Conservation (phyloP, 1,140 invertebrate genomes). For the Brachystomella parvula region DNA sequence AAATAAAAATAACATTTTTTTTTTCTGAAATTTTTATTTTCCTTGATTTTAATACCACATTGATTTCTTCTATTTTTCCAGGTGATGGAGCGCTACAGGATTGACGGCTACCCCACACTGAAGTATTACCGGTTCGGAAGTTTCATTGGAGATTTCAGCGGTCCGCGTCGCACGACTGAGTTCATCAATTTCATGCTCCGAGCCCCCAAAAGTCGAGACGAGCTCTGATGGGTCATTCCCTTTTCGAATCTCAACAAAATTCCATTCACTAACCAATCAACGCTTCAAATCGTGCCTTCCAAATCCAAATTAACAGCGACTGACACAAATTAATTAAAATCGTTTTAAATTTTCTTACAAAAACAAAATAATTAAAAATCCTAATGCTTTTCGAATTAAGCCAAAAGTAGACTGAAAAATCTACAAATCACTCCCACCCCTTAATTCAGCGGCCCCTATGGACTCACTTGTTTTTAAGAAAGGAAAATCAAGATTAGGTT, state of each 20-base stretch:
- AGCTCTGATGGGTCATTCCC: slow-evolving; percentile 23
- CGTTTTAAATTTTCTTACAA: too few relatives aligned
- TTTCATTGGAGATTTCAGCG: slow-evolving; percentile 44
- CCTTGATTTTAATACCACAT: not conserved
- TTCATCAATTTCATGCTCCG: slow-evolving; percentile 49
- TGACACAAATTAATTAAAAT: not conserved
- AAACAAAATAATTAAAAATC: too few relatives aligned
- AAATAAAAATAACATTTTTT: slow-evolving; percentile 1
- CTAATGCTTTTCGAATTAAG: too few relatives aligned
- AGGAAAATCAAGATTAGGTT: too few relatives aligned
- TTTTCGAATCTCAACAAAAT: too few relatives aligned
- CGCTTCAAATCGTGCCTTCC: too few relatives aligned
- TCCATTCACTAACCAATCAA: too few relatives aligned
- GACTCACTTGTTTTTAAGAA: too few relatives aligned
- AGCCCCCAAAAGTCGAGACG: slow-evolving; percentile 18
- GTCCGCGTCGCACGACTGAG: slow-evolving; percentile 44
- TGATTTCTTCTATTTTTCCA: slow-evolving; percentile 11
- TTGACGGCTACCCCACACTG: slow-evolving; percentile 42
- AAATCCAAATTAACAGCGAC: not conserved
- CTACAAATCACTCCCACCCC: too few relatives aligned
- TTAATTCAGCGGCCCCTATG: too few relatives aligned
- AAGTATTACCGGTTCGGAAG: slow-evolving; percentile 45
- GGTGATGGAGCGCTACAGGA: slow-evolving; percentile 35
- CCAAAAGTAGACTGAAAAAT: too few relatives aligned
- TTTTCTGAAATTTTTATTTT: slow-evolving; percentile 14